phyloP scores from a whole-genome alignment of 2,888 invertebrate genomes.

The Aporophyla nigra region DNA sequence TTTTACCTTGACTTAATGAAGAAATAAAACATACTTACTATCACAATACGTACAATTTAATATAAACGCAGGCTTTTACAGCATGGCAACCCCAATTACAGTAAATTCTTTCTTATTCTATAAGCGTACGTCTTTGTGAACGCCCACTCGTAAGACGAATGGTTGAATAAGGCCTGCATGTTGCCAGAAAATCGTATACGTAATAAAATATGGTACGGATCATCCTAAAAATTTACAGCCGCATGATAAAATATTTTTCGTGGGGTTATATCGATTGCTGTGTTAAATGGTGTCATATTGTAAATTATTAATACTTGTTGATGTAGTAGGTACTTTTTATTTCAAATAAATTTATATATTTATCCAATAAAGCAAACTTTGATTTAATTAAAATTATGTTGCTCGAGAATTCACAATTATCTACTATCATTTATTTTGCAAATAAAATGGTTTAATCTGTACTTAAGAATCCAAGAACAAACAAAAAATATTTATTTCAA shows the following conservation, averaged over 20 bases:
- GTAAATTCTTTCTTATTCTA: conserved; percentile 69
- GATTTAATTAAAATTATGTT: too few species aligned
- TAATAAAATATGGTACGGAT: conserved; percentile 70
- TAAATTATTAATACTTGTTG: background rate
- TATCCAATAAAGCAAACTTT: background rate
- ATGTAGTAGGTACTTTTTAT: background rate
- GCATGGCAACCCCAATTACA: conserved; percentile 63
- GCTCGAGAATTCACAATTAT: background rate
- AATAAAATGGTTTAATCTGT: background rate
- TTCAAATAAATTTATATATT: too few species aligned
- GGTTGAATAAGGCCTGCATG: conserved; percentile 65
- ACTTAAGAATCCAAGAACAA: background rate
- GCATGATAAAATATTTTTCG: conserved; percentile 28
- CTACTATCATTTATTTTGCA: background rate
- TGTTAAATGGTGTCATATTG: background rate
- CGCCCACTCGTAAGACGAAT: conserved; percentile 62
- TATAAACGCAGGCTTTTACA: conserved; percentile 7
- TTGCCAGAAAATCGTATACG: conserved; percentile 65
- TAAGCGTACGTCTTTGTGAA: conserved; percentile 69
- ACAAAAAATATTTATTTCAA: background rate
- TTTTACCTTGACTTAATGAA: background rate
- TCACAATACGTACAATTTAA: background rate
- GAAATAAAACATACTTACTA: too few species aligned
- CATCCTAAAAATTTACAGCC: conserved; percentile 64
- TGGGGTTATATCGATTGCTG: background rate